A percentile compares a stretch with the other conserved stretches of the same genome.
Evolutionary conservation across 2,797 vertebrate species (phyloP).

Genomic region (Rhodeus uyekii): DNA sequence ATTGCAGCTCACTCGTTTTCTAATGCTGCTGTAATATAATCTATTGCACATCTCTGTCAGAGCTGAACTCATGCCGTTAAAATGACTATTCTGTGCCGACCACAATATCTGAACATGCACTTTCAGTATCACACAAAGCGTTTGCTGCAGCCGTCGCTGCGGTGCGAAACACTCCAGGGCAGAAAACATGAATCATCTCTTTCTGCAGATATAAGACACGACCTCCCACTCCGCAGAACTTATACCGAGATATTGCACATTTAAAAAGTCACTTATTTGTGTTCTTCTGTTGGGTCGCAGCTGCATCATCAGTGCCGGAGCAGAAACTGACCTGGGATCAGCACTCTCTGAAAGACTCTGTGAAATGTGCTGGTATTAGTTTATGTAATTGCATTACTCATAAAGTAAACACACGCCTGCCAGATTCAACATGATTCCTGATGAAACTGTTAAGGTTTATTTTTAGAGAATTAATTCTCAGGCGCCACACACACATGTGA

Average conservation of each 20-base stretch:
- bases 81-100: conserved; percentile 45
- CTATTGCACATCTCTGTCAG: conserved; percentile 8
- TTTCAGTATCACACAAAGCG: conserved; percentile 57
- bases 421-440: conserved; percentile 50
- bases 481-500: conserved; percentile 28
- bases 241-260: not conserved
- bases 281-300: not conserved
- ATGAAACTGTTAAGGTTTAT: conserved; percentile 58
- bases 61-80: conserved; percentile 15
- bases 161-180: conserved; percentile 41
- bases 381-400: conserved; percentile 63
- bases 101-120: conserved; percentile 54
- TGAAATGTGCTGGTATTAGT: conserved; percentile 34
- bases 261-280: not conserved
- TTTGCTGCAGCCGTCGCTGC: conserved; percentile 47
- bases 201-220: not conserved
- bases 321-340: conserved; percentile 22
- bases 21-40: not conserved
- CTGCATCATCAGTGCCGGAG: not conserved
- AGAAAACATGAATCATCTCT: conserved; percentile 54
- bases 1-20: too few species aligned
- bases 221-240: conserved; percentile 14
- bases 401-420: conserved; percentile 54
- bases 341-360: not conserved
- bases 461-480: conserved; percentile 55